Evolutionary conservation across 1,140 invertebrate species (phyloP).

Genomic region (Ostrea edulis): DNA sequence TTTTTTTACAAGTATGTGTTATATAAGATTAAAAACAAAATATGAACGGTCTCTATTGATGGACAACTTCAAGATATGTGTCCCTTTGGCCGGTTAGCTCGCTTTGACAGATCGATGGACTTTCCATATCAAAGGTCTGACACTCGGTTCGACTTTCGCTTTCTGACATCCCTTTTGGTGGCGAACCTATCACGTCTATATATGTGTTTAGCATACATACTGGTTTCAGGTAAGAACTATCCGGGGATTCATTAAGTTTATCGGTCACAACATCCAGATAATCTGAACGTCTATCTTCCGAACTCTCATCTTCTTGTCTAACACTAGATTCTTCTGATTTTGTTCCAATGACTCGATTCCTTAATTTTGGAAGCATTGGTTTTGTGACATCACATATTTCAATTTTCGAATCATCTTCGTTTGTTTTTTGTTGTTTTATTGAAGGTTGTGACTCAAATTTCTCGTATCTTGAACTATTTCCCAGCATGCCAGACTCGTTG

Average conservation of each 20-base stretch:
- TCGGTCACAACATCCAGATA: neutral
- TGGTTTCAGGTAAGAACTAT: neutral
- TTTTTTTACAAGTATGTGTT: no score
- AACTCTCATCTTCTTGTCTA: neutral
- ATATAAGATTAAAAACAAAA: neutral
- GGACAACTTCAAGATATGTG: neutral
- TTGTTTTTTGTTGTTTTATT: neutral
- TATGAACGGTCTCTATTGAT: neutral
- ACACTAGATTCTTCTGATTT: neutral
- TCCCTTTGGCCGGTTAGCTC: neutral
- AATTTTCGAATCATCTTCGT: no score
- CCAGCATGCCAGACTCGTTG: neutral
- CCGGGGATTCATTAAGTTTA: neutral
- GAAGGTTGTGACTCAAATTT: constrained; percentile 1
- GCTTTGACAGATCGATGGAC: neutral
- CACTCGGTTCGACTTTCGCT: neutral
- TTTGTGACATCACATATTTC: no score
- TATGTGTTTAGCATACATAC: neutral
- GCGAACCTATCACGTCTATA: neutral
- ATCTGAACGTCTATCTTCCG: neutral
- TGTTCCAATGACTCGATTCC: neutral
- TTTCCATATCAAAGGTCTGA: neutral
- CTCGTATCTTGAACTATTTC: neutral
- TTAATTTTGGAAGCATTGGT: neutral
- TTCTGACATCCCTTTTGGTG: neutral